Evolutionary conservation across 1,140 invertebrate genomes (phyloP), one percentile per base, ranked within the genome.

Genomic region (Meteorus sp.): DNA sequence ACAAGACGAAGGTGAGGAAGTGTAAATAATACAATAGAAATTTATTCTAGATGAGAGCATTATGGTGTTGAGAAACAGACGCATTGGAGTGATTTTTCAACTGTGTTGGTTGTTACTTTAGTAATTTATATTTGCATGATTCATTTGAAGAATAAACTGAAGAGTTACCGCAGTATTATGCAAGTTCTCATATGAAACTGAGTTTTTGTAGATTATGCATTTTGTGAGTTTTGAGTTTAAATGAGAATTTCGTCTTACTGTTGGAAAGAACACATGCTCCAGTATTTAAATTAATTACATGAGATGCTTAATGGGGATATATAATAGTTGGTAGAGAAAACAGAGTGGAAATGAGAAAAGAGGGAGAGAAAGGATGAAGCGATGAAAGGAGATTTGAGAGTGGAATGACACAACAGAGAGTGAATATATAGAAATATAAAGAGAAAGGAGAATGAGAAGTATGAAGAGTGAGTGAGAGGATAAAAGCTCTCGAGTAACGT

Each of bases 201-300:
- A n/a, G n/a, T n/a, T n/a, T n/a, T n/a, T n/a, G n/a, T n/a, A n/a
- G n/a, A n/a, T n/a, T n/a, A n/a, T n/a, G n/a, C n/a, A n/a, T n/a
- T n/a, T n/a, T n/a, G n/a, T n/a, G n/a, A n/a, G n/a, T n/a, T n/a
- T n/a, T n/a, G n/a, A n/a, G n/a, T n/a, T n/a, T n/a, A n/a, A n/a
- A n/a, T n/a, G n/a, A n/a, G n/a, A n/a, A 39, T 39, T 37, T 23
- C 11, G 56, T 27, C 62, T 62, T 67, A 70, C 61, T 61, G 65
- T 56, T 66, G 61, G 63, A 54, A 41, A 59, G 59, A 20, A n/a
- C 9, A 27, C 20, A 47, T 51, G 47, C 33, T 51, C 5, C 11
- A 64, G 70, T 72, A 72, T 72, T 69, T 70, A 61, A 73, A 72
- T 71, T 71, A 73, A 73, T 73, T 70, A 63, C 65, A 58, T 47